These are phyloP conservation scores for Cosmorhoe ocellata DNA, from an alignment of 2,888 invertebrate species.

Conservation along the genomic window DNA sequence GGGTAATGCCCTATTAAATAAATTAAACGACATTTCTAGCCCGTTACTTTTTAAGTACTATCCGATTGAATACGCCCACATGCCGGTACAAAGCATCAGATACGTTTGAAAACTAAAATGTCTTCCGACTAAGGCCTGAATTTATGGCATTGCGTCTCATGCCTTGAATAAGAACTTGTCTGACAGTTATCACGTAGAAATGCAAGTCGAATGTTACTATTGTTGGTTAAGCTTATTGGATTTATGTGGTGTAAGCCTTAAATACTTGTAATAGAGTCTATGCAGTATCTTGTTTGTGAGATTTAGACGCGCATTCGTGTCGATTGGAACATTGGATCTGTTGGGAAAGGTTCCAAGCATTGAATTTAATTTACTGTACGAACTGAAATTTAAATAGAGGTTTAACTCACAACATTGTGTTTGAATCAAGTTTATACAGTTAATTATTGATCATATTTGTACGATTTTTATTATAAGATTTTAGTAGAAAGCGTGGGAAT, in stretches of 20 bases:
- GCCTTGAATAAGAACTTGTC: conserved; percentile 65
- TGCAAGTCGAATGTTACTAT: conserved; percentile 52
- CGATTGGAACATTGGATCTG: conserved; percentile 21
- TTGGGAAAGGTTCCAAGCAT: conserved; percentile 21
- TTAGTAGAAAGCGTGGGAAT: too few relatives aligned
- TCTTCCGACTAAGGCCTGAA: conserved; percentile 61
- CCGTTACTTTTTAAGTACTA: conserved; percentile 32
- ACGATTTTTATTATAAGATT: too few relatives aligned
- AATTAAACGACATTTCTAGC: conserved; percentile 14
- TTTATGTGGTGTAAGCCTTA: conserved; percentile 55
- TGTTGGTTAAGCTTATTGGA: conserved; percentile 53
- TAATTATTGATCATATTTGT: not conserved
- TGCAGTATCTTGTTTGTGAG: conserved; percentile 39
- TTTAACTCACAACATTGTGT: not conserved
- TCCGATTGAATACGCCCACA: conserved; percentile 40
- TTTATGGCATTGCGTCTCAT: conserved; percentile 65
- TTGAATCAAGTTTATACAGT: not conserved
- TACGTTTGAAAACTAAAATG: conserved; percentile 69
- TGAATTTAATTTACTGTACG: conserved; percentile 14
- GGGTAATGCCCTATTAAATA: conserved; percentile 9
- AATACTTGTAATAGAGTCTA: conserved; percentile 50
- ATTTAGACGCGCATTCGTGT: conserved; percentile 32
- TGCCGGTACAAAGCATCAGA: conserved; percentile 66
- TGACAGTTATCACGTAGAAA: conserved; percentile 70
- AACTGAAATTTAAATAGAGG: conserved; percentile 5